phyloP scores from a whole-genome alignment of 2,113 vertebrate species.

The Callospermophilus lateralis region DNA sequence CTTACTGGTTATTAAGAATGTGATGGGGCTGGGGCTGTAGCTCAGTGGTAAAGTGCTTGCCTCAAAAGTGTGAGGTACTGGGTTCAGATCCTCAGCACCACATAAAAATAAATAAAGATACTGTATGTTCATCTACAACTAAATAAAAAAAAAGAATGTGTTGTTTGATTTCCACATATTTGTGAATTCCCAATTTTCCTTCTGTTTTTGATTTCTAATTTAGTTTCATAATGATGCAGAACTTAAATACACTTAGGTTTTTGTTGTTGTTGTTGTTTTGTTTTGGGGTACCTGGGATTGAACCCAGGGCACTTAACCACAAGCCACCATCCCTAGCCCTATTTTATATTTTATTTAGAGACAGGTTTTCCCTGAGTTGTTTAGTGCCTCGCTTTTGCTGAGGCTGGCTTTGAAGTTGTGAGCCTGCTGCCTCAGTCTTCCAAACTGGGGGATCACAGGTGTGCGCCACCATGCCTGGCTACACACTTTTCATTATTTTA shows the following conservation, averaged over 20 bases:
- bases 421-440: neutral
- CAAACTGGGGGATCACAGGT: neutral
- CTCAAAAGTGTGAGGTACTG: too few relatives aligned
- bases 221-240: slow-evolving; percentile 17
- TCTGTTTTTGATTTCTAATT: slow-evolving; percentile 9
- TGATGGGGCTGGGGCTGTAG: neutral
- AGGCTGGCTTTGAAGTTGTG: neutral
- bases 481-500: neutral
- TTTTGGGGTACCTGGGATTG: neutral
- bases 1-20: neutral
- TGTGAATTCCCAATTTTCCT: slow-evolving; percentile 39
- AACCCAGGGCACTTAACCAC: neutral
- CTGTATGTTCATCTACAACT: too few relatives aligned
- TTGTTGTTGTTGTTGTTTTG: neutral
- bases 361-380: neutral
- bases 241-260: neutral
- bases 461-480: too few relatives aligned
- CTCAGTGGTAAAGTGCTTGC: too few relatives aligned
- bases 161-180: slow-evolving; percentile 34
- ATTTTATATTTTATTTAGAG: neutral
- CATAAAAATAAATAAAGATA: too few relatives aligned
- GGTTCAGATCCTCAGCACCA: too few relatives aligned
- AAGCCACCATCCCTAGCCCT: too few relatives aligned
- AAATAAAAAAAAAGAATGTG: too few relatives aligned
- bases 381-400: neutral